Evolutionary conservation across 2,113 vertebrate species (phyloP), one percentile per base, ranked within the genome.

Genomic region (Pluvialis apricaria): DNA sequence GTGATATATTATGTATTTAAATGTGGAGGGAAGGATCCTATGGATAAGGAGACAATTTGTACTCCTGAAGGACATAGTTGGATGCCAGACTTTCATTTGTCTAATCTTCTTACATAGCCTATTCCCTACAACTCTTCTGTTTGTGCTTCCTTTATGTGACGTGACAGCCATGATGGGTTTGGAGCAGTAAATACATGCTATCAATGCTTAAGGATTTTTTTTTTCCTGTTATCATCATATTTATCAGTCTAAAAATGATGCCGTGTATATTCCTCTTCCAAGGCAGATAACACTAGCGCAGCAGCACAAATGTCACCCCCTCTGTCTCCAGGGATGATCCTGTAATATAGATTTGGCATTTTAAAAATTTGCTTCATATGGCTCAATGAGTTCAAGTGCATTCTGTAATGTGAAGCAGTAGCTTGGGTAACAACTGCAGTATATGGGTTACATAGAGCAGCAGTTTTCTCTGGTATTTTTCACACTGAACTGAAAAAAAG

Each of bases 211-310:
- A 96, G 86, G 87, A 97, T 66, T 94, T 89, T 81, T 94, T 88
- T 93, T 91, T 94, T 82, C 81, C 94, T 88, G 9, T 94, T 96
- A 94, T 94, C 44, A 0, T 97, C 86, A 60, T 95, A 86, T 86
- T 98, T 96, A 98, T 97, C 96, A 97, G 90, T 69, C 88, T 97
- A 95, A 98, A 97, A 38, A 40, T 73, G 86, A 88, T 91, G 71
- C 84, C 25, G 20, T 73, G 93, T 96, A 82, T 21, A 86, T 71
- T 96, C 73, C n/a, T 91, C 73, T 96, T 97, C 77, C 71, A n/a
- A 49, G 75, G 82, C 80, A 96, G 90, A 68, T 62, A 93, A 70
- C 60, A 65, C 89, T 88, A 96, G 68, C 94, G 85, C 60, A 95
- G 89, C 52, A 94, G 38, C 49, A 96, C 73, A 94, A 87, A 96